These are phyloP conservation scores for Sebastes aleutianus DNA, from an alignment of 2,797 vertebrate species.

Conservation along the genomic window DNA sequence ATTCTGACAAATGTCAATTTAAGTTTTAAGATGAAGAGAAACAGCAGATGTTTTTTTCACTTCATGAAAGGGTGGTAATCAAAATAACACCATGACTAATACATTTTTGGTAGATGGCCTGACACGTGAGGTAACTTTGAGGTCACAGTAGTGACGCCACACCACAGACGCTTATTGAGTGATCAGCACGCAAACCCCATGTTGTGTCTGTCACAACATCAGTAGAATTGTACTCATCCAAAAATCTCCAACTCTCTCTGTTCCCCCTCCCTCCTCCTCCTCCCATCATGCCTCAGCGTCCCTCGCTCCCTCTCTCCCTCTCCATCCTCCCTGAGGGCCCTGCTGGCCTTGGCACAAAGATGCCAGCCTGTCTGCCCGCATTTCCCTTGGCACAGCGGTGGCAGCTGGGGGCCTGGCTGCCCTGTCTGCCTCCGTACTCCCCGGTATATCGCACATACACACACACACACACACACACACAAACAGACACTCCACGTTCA, in stretches of 20 bases:
- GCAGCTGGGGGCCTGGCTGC: constrained; percentile 80
- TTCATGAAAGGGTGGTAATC: too few relatives aligned
- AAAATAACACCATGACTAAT: background rate
- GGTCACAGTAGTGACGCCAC: background rate
- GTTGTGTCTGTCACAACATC: constrained; percentile 27
- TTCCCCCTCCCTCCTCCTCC: background rate
- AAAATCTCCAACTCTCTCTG: constrained; percentile 19
- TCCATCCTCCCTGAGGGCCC: constrained; percentile 66
- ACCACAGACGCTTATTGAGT: background rate
- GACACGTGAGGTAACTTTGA: background rate
- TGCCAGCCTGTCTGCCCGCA: constrained; percentile 81
- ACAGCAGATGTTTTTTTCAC: background rate
- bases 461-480: constrained; percentile 14
- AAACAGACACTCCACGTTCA: constrained; percentile 44
- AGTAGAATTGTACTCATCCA: constrained; percentile 26
- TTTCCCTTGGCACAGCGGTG: constrained; percentile 77
- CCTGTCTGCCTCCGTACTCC: constrained; percentile 68
- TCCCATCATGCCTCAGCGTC: constrained; percentile 15
- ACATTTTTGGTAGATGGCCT: background rate
- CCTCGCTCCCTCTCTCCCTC: constrained; percentile 27
- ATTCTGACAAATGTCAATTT: background rate
- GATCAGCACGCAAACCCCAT: constrained; percentile 25
- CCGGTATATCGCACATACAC: constrained; percentile 48
- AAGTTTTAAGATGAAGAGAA: background rate
- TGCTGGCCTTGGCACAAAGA: constrained; percentile 73